Conservation (phyloP, 2,113 vertebrate species). For the Gymnogyps californianus region DNA sequence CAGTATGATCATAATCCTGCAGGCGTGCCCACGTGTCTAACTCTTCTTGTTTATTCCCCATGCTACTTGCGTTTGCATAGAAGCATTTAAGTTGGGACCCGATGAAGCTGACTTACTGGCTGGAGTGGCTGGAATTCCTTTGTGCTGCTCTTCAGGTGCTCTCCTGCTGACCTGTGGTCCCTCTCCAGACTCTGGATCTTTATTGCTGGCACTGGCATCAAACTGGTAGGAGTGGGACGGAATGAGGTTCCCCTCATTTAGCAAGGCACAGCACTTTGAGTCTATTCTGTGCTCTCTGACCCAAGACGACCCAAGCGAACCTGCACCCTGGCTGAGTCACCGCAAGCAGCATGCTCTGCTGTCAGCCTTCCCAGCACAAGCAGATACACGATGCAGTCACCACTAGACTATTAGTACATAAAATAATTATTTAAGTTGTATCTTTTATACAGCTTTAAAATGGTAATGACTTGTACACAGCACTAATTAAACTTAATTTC, state of each 20-base stretch:
- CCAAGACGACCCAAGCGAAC: accelerated
- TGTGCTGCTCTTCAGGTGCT: no score
- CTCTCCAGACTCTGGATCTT: no score
- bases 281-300: not conserved
- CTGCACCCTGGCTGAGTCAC: not conserved
- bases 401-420: not conserved
- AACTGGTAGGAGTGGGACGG: no score
- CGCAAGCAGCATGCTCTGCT: not conserved
- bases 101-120: no score
- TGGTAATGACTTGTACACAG: not conserved
- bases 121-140: no score
- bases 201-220: no score
- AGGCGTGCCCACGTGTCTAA: no score
- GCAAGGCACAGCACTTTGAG: not conserved
- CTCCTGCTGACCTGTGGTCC: no score
- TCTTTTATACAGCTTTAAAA: not conserved
- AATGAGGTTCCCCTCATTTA: not conserved
- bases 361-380: not conserved
- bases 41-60: no score
- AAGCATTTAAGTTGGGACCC: no score
- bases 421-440: not conserved
- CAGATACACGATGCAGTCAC: not conserved
- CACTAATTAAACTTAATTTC: not conserved
- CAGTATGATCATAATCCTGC: no score
- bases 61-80: no score